Conservation (phyloP, 2,797 vertebrate species). For the Sebastes melanostomus region DNA sequence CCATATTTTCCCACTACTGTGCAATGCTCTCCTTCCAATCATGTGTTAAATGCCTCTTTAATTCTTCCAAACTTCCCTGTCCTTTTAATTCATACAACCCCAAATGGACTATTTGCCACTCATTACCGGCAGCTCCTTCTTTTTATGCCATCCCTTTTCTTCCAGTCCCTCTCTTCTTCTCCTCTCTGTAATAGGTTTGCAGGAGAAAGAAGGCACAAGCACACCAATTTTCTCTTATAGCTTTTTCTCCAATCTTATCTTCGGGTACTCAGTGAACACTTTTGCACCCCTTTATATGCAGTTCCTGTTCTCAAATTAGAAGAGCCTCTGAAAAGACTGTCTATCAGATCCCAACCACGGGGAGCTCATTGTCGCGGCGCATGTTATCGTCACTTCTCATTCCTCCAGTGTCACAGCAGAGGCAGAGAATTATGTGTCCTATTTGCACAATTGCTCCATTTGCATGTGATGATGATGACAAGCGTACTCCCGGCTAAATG, state of each 20-base stretch:
- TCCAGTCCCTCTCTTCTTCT: not conserved
- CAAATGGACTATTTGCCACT: slow-evolving; percentile 28
- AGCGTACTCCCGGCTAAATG: slow-evolving; percentile 21
- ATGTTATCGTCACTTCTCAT: slow-evolving; percentile 62
- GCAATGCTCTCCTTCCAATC: not conserved
- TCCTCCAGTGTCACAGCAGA: slow-evolving; percentile 46
- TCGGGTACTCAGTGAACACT: slow-evolving; percentile 56
- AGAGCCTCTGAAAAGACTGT: slow-evolving; percentile 39
- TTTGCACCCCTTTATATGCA: slow-evolving; percentile 48
- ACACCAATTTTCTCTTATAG: slow-evolving; percentile 56
- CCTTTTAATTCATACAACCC: slow-evolving; percentile 19
- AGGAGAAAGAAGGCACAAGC: slow-evolving; percentile 37
- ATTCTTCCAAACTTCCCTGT: not conserved
- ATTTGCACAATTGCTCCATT: slow-evolving; percentile 69
- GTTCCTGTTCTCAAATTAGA: slow-evolving; percentile 63
- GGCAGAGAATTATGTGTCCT: slow-evolving; percentile 53
- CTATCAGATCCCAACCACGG: slow-evolving; percentile 62
- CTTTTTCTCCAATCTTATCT: slow-evolving; percentile 68
- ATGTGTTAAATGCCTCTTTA: slow-evolving; percentile 1
- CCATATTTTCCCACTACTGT: not conserved
- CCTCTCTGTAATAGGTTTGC: slow-evolving; percentile 51
- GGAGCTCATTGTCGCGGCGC: slow-evolving; percentile 38
- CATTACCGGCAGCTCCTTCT: slow-evolving; percentile 2
- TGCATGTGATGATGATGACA: slow-evolving; percentile 67
- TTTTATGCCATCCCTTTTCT: slow-evolving; percentile 5